phyloP scores from a whole-genome alignment of 2,113 vertebrate genomes.

The Clupea harengus region DNA sequence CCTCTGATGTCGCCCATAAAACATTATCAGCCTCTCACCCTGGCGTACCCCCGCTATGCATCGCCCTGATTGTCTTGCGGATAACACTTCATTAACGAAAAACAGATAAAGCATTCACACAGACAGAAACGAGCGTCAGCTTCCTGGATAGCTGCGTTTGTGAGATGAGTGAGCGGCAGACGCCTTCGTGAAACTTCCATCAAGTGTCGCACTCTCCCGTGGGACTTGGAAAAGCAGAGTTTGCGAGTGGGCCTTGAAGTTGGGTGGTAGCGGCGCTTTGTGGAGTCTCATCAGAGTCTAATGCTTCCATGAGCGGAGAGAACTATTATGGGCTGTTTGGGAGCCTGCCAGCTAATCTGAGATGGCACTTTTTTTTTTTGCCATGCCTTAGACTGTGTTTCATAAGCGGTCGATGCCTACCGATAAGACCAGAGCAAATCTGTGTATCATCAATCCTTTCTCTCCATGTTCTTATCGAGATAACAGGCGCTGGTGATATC shows the following conservation, averaged over 20 bases:
- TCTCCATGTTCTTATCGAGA: neutral
- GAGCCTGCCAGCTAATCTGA: slow-evolving; percentile 14
- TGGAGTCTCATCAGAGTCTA: neutral
- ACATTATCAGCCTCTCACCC: slow-evolving; percentile 32
- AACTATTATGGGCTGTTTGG: slow-evolving; percentile 10
- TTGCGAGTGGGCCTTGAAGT: neutral
- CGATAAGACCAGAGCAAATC: slow-evolving; percentile 9
- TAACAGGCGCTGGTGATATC: neutral
- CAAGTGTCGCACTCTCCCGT: neutral
- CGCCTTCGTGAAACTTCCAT: neutral
- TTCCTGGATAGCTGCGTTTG: slow-evolving; percentile 13
- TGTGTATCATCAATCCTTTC: neutral
- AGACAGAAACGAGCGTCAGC: slow-evolving; percentile 6
- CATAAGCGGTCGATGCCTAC: neutral
- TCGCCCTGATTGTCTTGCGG: slow-evolving; percentile 46
- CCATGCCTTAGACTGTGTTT: neutral
- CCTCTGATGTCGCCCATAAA: slow-evolving; percentile 15
- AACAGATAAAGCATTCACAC: slow-evolving; percentile 43
- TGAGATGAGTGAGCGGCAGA: neutral
- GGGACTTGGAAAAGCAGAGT: neutral
- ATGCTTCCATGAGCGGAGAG: neutral
- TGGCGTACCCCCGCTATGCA: slow-evolving; percentile 30
- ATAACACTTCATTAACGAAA: slow-evolving; percentile 45
- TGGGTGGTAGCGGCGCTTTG: neutral
- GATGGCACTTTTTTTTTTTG: neutral